Base-by-base conservation (phyloP, 2,797 vertebrate species). In the Lepidocolaptes lacrymiger region DNA sequence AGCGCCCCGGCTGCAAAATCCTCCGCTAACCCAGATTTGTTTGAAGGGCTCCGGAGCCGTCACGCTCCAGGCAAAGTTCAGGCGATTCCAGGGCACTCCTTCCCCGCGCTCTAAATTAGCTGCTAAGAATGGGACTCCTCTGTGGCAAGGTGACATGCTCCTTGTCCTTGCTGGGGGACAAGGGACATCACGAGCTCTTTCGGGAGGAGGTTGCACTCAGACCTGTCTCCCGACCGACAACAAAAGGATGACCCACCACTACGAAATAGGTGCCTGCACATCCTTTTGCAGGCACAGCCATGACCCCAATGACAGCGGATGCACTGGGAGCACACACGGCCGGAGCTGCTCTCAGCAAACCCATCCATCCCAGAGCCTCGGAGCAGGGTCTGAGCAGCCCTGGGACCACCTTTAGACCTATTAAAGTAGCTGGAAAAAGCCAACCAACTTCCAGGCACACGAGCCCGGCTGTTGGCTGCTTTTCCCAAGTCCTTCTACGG, bases 121-220 rank as follows among this genome's bases (percentile, higher is more conserved):
- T 96, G 82, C 91, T 96, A 95, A 97, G 95, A 96, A 94, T 92
- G 91, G 92, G 95, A 95, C 82, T 97, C 92, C 91, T 94, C 87
- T 73, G 92, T 94, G 95, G 68, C 95, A 94, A 93, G 91, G 89
- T 89, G 92, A 96, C 89, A 36, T 89, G 95, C 91, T 95, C 96
- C 92, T 91, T 92, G 91, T 93, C 87, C 87, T 91, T 52, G 1
- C 87, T 19, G 54, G 63, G 91, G 84, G 64, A 89, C 81, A 43
- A 61, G 68, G 68, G 87, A 92, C 76, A 93, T 56, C 48, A 66
- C 2, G 6, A 93, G 59, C 41, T 75, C 48, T 36, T 46, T 22
- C 4, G 1, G 51, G 18, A 67, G 37, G 48, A 2, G 14, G 39
- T 6, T 7, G 58, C 27, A 12, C 41, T 27, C 51, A 44, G 66